Evolutionary conservation across 1,140 invertebrate genomes (phyloP).

Genomic region (Drosophila baimaii): DNA sequence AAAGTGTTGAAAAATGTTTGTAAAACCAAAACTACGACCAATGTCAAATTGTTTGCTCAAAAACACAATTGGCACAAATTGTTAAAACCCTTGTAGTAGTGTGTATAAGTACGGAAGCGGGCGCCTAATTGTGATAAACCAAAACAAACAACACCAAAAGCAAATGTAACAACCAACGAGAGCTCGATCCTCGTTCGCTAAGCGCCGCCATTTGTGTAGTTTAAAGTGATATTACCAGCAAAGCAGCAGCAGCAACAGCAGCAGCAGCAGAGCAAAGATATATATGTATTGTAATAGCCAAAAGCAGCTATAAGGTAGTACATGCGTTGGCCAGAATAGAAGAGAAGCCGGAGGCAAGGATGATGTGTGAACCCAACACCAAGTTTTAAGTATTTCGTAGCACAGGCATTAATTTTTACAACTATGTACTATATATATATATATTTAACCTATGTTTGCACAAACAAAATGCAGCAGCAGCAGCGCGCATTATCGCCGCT

Average conservation of each 20-base stretch:
- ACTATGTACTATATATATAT: constrained; percentile 70
- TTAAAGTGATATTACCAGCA: constrained; percentile 77
- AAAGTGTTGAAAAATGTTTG: constrained; percentile 61
- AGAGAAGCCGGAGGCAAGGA: constrained; percentile 30
- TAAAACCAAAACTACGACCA: constrained; percentile 70
- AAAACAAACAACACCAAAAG: constrained; percentile 60
- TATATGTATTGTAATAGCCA: constrained; percentile 46
- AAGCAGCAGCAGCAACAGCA: constrained; percentile 43
- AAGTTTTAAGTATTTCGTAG: constrained; percentile 71
- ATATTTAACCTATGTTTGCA: constrained; percentile 71
- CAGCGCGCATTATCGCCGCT: constrained; percentile 27
- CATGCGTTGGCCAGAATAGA: constrained; percentile 66
- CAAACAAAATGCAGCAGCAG: constrained; percentile 66
- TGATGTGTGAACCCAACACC: constrained; percentile 31
- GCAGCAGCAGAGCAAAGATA: constrained; percentile 28
- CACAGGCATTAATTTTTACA: constrained; percentile 77
- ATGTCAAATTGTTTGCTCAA: constrained; percentile 76
- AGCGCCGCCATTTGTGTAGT: constrained; percentile 78
- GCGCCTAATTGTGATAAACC: constrained; percentile 77
- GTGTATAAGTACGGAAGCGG: constrained; percentile 66
- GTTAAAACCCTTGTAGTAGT: constrained; percentile 77
- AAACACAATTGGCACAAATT: constrained; percentile 77
- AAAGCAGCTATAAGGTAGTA: constrained; percentile 17
- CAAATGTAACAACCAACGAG: constrained; percentile 69
- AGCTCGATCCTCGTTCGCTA: constrained; percentile 49